Evolutionary conservation across 2,797 vertebrate species (phyloP).

Genomic region (Microchirus variegatus): DNA sequence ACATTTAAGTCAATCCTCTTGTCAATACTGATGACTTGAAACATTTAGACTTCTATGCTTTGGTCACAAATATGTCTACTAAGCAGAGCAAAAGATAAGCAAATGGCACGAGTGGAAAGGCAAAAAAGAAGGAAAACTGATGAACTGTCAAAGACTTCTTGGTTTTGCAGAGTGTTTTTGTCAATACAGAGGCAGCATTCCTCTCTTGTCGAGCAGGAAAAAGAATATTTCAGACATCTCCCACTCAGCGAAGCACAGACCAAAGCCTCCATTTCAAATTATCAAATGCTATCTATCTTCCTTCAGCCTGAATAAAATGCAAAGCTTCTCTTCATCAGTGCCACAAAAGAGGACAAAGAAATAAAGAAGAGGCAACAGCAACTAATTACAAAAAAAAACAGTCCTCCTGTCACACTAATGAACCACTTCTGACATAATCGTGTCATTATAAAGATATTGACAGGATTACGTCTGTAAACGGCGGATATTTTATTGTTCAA

Average conservation of each 20-base stretch:
- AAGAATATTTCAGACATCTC: conserved; percentile 58
- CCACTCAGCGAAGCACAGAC: conserved; percentile 62
- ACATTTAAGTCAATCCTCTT: no score
- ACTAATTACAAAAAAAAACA: conserved; percentile 42
- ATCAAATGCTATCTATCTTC: conserved; percentile 66
- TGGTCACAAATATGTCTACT: not conserved
- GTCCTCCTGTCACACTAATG: conserved; percentile 14
- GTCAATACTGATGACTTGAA: not conserved
- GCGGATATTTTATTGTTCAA: not conserved
- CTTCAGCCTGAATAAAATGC: conserved; percentile 60
- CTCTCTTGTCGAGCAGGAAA: conserved; percentile 36
- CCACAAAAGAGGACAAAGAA: conserved; percentile 22
- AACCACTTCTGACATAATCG: conserved; percentile 29
- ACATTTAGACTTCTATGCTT: conserved; percentile 1
- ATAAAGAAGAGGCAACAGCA: conserved; percentile 28
- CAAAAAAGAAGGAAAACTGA: conserved; percentile 50
- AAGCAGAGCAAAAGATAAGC: conserved; percentile 17
- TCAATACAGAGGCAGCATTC: conserved; percentile 49
- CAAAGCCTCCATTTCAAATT: conserved; percentile 61
- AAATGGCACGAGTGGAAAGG: conserved; percentile 37
- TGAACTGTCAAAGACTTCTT: conserved; percentile 56
- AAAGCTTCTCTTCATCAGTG: conserved; percentile 52
- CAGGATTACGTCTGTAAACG: conserved; percentile 10
- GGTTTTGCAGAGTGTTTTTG: conserved; percentile 49
- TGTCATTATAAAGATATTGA: conserved; percentile 4